phyloP scores from a whole-genome alignment of 2,888 invertebrate genomes.

The Idaea aversata region DNA sequence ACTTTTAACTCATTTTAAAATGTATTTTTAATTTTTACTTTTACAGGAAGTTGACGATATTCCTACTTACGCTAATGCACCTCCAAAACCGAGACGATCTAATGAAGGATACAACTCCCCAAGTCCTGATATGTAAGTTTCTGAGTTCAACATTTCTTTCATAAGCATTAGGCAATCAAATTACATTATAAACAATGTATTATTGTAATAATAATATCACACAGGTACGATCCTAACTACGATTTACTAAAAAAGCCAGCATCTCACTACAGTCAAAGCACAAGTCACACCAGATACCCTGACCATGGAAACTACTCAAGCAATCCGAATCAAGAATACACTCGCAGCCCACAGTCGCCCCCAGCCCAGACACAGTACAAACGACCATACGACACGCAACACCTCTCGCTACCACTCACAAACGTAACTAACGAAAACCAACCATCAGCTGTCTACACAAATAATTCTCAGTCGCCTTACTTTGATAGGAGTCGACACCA shows the following conservation, averaged over 20 bases:
- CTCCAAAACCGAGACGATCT: slow-evolving; percentile 91
- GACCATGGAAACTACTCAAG: slow-evolving; percentile 62
- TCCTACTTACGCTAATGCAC: slow-evolving; percentile 92
- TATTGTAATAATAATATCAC: slow-evolving; percentile 12
- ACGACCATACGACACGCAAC: slow-evolving; percentile 69
- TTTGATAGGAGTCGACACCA: slow-evolving; percentile 69
- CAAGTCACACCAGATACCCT: slow-evolving; percentile 64
- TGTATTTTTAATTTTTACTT: background rate
- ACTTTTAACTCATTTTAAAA: background rate
- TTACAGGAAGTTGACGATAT: slow-evolving; percentile 65
- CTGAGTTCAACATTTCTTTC: background rate
- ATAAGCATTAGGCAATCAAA: too few species aligned
- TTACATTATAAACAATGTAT: background rate
- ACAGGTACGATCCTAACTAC: slow-evolving; percentile 78
- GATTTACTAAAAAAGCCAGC: slow-evolving; percentile 77
- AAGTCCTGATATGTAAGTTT: slow-evolving; percentile 83
- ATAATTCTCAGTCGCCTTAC: slow-evolving; percentile 75
- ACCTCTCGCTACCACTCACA: slow-evolving; percentile 69
- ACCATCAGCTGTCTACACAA: slow-evolving; percentile 60
- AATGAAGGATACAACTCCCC: slow-evolving; percentile 89
- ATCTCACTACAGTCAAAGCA: slow-evolving; percentile 74
- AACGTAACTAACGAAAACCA: slow-evolving; percentile 69
- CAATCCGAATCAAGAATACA: slow-evolving; percentile 74
- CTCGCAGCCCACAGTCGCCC: slow-evolving; percentile 72
- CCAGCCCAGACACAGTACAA: slow-evolving; percentile 64